phyloP scores from a whole-genome alignment of 2,113 vertebrate genomes.

The human region GRCh38 chrY:26291001-26291500 shows the following conservation, averaged over 20 bases:
- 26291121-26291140: constrained; percentile 91
- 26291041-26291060: constrained; percentile 93
- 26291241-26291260: neutral
- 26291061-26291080: constrained; percentile 95
- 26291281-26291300: neutral
- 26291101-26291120: constrained; percentile 94
- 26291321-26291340: too few relatives aligned
- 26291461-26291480: neutral
- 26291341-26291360: neutral
- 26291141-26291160: neutral
- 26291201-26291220: neutral
- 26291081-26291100: constrained; percentile 94
- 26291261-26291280: neutral
- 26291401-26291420: neutral
- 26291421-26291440: neutral
- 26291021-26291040: neutral
- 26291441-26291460: neutral
- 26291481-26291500: neutral
- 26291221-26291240: neutral
- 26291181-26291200: neutral
- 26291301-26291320: neutral
- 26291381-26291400: neutral
- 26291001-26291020: neutral
- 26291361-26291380: neutral
- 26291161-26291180: neutral